phyloP scores from a whole-genome alignment of 2,113 vertebrate species.

The Hyaena hyaena region DNA sequence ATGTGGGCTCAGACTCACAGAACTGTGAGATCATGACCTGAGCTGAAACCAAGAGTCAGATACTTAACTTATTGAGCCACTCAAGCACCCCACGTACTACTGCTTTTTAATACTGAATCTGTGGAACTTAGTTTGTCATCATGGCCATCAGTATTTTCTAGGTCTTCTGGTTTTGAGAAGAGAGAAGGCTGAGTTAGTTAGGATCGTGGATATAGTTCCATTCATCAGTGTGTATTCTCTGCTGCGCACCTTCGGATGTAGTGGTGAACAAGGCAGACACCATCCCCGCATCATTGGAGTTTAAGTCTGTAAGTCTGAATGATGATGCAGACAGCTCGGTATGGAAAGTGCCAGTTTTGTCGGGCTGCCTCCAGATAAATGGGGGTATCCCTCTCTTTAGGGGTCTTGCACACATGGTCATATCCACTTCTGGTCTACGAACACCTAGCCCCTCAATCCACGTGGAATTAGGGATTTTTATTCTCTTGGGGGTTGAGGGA shows the following conservation, averaged over 20 bases:
- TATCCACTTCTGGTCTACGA: not conserved
- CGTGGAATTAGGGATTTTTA: not conserved
- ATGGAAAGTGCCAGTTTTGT: not conserved
- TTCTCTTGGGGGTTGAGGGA: not conserved
- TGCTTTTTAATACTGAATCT: conserved; percentile 30
- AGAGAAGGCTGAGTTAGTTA: not conserved
- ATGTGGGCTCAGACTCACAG: too few species aligned
- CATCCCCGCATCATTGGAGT: not conserved
- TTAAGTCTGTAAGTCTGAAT: not conserved
- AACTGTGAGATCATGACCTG: too few species aligned
- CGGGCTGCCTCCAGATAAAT: not conserved
- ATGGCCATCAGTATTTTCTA: not conserved
- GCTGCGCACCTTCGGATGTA: not conserved
- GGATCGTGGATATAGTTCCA: not conserved
- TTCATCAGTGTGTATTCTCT: not conserved
- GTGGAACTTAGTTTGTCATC: not conserved
- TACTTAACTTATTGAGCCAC: too few species aligned
- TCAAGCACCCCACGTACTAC: too few species aligned
- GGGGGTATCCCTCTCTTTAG: not conserved
- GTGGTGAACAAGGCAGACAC: not conserved
- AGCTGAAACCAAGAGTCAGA: too few species aligned
- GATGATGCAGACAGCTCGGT: not conserved
- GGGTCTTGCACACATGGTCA: not conserved
- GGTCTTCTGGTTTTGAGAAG: not conserved
- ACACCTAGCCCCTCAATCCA: not conserved